Evolutionary conservation across 2,888 invertebrate genomes (phyloP), one percentile per base, ranked within the genome.

Genomic region (Ceriagrion tenellum): DNA sequence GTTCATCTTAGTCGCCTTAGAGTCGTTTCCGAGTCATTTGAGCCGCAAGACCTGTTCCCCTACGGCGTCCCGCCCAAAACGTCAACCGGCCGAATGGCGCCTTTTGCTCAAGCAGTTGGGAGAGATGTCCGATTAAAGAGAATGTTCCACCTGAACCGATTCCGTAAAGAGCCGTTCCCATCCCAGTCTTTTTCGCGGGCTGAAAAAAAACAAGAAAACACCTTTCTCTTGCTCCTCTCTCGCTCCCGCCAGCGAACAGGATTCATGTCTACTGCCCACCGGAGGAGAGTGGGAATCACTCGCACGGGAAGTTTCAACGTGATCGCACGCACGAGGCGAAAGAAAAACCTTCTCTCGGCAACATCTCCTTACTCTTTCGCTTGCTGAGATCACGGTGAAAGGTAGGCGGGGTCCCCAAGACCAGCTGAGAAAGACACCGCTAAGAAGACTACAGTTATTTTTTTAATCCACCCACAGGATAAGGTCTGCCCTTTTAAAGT

Each of bases 171-270:
- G 30, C 30, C 35, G 26, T 8, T 18, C 35, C 81, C 30, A 35
- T 81, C 35, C 81, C 35, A 10, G 13, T 35, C 30, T 8, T 18
- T n/a, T 35, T 35, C 13, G 13, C 81, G 26, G 69, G 26, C n/a
- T n/a, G n/a, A n/a, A n/a, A n/a, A n/a, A 69, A 69, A 69, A 69
- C 16, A 69, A 69, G 26, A 6, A 35, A 81, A 13, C 81, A 81
- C 81, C 81, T 81, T 81, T 81, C 81, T 81, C 74, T 74, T n/a
- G n/a, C n/a, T n/a, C 74, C 74, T 74, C n/a, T 81, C 81, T 81
- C 81, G 35, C 35, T n/a, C 16, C 35, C n/a, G 3, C 23, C 69
- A 16, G 20, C 59, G 69, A n/a, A 23, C 69, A n/a, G 35, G 81
- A 81, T 35, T 81, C 81, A 81, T 81, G 30, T 81, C 81, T 81